Conservation (phyloP, 2,888 invertebrate genomes). For the Eupelmus urozonus region DNA sequence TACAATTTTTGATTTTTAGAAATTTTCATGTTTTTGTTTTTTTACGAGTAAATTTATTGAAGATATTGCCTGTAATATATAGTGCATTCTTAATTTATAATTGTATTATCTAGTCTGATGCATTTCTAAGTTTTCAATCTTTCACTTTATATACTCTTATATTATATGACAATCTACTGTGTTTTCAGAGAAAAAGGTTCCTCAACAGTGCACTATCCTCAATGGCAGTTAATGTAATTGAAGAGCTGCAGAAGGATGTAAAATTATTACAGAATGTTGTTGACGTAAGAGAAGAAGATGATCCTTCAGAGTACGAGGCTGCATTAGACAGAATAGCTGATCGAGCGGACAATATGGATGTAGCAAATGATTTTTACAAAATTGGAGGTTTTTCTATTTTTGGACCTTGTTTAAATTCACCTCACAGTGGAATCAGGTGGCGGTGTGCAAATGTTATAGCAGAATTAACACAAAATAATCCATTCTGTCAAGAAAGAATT, state of each 20-base stretch:
- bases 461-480: constrained; percentile 91
- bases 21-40: no score
- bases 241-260: constrained; percentile 83
- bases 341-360: constrained; percentile 86
- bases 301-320: constrained; percentile 80
- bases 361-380: constrained; percentile 91
- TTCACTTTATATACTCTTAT: no score
- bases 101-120: no score
- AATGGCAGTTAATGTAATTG: constrained; percentile 84
- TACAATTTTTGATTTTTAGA: no score
- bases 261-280: constrained; percentile 79
- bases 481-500: constrained; percentile 87
- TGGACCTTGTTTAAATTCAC: constrained; percentile 82
- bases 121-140: no score
- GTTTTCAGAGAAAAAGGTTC: constrained; percentile 83
- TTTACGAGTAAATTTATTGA: no score
- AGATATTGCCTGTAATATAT: no score
- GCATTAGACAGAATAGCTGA: constrained; percentile 85
- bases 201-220: constrained; percentile 85
- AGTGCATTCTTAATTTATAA: no score
- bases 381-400: constrained; percentile 89
- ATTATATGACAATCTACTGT: constrained; percentile 34
- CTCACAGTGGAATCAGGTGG: constrained; percentile 82
- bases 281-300: constrained; percentile 78
- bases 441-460: constrained; percentile 85